These are phyloP conservation scores for Neodiprion lecontei DNA, from an alignment of 1,140 invertebrate species.

Conservation along the genomic window DNA sequence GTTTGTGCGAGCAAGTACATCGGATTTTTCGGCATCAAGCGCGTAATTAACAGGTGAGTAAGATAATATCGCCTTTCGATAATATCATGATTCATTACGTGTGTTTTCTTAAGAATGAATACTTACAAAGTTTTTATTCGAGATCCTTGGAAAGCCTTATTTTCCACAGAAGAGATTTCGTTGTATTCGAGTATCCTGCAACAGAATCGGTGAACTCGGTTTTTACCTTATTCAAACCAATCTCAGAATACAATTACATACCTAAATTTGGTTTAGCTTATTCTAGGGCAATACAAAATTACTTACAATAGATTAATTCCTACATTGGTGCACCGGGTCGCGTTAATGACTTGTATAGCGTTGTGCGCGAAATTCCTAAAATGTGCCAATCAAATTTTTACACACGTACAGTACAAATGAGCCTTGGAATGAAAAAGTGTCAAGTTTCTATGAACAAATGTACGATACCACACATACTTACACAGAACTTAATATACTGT, in stretches of 20 bases:
- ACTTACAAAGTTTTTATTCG: conserved; percentile 73
- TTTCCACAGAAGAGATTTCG: conserved; percentile 66
- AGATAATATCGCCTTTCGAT: background rate
- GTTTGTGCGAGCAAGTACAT: too few relatives aligned
- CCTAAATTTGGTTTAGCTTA: too few relatives aligned
- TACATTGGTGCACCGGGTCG: too few relatives aligned
- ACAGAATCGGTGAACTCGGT: conserved; percentile 30
- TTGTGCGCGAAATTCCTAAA: too few relatives aligned
- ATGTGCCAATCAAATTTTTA: too few relatives aligned
- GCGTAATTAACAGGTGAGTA: conserved; percentile 8
- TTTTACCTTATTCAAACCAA: conserved; percentile 2
- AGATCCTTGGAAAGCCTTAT: conserved; percentile 70
- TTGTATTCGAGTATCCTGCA: conserved; percentile 69
- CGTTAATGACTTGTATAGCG: too few relatives aligned
- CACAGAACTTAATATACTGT: conserved; percentile 66
- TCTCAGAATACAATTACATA: background rate
- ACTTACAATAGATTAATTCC: too few relatives aligned
- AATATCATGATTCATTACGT: background rate
- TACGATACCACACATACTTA: conserved; percentile 51
- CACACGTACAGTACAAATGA: too few relatives aligned
- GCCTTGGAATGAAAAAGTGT: too few relatives aligned
- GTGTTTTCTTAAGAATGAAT: conserved; percentile 11
- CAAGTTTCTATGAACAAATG: too few relatives aligned
- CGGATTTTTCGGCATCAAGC: background rate
- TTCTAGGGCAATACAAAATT: too few relatives aligned